These are phyloP conservation scores for Eolophus roseicapilla DNA, from an alignment of 2,113 vertebrate species.

Conservation along the genomic window DNA sequence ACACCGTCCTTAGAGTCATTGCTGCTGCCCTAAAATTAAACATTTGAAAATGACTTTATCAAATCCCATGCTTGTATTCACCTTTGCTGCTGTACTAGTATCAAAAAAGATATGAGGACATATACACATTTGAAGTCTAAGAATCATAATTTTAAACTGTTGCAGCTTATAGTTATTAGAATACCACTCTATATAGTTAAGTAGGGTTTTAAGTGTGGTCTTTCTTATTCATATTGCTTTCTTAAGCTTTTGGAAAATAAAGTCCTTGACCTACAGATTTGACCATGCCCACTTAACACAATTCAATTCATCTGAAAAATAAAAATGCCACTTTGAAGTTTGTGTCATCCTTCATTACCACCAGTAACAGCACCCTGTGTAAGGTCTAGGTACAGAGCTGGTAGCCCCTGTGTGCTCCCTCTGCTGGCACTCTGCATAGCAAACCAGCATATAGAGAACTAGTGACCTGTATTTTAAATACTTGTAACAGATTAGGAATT, in stretches of 20 bases:
- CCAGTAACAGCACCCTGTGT: neutral
- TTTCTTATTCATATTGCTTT: neutral
- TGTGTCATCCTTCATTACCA: neutral
- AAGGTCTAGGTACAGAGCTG: neutral
- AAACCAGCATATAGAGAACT: rapidly evolving
- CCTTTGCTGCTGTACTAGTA: neutral
- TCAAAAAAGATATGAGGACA: neutral
- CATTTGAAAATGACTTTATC: conserved; percentile 9
- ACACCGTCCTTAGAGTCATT: conserved; percentile 96
- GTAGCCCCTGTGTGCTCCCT: neutral
- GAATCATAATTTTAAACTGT: neutral
- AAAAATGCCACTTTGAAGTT: neutral
- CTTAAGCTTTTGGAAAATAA: neutral
- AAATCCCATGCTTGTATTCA: neutral
- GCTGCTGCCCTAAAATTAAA: conserved; percentile 89
- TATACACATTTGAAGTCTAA: neutral
- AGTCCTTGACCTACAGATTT: neutral
- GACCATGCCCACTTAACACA: neutral
- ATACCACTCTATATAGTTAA: neutral
- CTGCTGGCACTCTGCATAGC: neutral
- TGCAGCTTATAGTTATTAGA: neutral
- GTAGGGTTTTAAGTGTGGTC: neutral
- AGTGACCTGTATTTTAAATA: neutral
- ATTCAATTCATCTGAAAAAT: rapidly evolving
- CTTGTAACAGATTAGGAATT: neutral